These are phyloP conservation scores for Brenthis ino DNA, from an alignment of 2,888 invertebrate species.

Conservation along the genomic window DNA sequence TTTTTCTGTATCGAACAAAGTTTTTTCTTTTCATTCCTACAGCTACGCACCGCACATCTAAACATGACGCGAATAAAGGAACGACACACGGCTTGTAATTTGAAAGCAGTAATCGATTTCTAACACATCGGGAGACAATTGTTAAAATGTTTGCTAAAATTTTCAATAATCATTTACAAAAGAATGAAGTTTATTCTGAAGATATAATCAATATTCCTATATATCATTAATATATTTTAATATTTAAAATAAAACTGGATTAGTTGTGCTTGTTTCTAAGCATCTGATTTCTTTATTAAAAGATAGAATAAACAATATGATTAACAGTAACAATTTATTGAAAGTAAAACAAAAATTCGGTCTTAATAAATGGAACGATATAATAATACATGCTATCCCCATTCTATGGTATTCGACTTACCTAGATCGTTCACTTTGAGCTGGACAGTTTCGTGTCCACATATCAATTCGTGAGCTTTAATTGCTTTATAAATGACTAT, in stretches of 20 bases:
- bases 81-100: slow-evolving; percentile 15
- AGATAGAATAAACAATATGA: no score
- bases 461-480: slow-evolving; percentile 49
- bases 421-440: slow-evolving; percentile 5
- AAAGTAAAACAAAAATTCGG: no score
- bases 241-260: no score
- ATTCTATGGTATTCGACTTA: no score
- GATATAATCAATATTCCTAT: no score
- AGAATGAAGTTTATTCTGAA: background rate
- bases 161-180: slow-evolving; percentile 1
- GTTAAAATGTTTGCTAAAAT: slow-evolving; percentile 6
- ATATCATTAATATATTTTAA: no score
- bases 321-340: no score
- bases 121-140: slow-evolving; percentile 14
- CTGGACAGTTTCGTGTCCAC: slow-evolving; percentile 22
- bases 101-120: slow-evolving; percentile 23
- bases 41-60: slow-evolving; percentile 30
- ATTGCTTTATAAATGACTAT: slow-evolving; percentile 64
- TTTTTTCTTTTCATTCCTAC: slow-evolving; percentile 35
- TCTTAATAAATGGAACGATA: no score
- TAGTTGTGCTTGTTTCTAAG: no score
- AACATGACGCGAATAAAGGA: slow-evolving; percentile 16
- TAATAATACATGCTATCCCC: no score
- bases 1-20: slow-evolving; percentile 31
- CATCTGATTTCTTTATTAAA: no score